These are phyloP conservation scores for Hesperophylax magnus DNA, from an alignment of 1,140 invertebrate species.

Conservation along the genomic window DNA sequence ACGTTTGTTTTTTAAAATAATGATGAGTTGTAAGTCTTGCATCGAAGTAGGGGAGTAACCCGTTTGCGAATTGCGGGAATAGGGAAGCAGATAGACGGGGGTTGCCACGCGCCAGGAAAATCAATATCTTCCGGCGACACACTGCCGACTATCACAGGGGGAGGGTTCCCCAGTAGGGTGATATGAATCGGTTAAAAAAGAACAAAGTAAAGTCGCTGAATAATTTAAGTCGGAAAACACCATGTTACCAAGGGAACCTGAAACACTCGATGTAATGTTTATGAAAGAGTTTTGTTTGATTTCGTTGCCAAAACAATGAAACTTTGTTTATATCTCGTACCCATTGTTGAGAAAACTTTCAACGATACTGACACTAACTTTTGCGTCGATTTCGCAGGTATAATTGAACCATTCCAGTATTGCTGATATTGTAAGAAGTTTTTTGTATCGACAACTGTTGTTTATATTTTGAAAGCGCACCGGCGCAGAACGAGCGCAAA, in stretches of 20 bases:
- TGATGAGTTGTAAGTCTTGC: too few relatives aligned
- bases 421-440: not conserved
- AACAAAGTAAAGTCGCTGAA: not conserved
- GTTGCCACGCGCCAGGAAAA: constrained; percentile 33
- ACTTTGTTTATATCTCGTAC: constrained; percentile 2
- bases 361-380: not conserved
- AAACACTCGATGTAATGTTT: not conserved
- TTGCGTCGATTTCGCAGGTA: too few relatives aligned
- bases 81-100: constrained; percentile 5
- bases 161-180: not conserved
- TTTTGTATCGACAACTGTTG: not conserved
- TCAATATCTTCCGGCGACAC: constrained; percentile 44
- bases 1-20: too few relatives aligned
- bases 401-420: too few relatives aligned
- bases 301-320: not conserved
- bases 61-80: constrained; percentile 7
- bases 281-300: too few relatives aligned
- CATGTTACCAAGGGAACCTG: not conserved
- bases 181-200: not conserved
- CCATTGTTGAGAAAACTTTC: constrained; percentile 1
- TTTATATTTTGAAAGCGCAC: not conserved
- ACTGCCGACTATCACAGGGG: constrained; percentile 27
- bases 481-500: not conserved
- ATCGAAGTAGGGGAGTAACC: not conserved
- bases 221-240: too few relatives aligned